Evolutionary conservation across 2,797 vertebrate genomes (phyloP), one percentile per base, ranked within the genome.

Genomic region (Sebastes nivosus): DNA sequence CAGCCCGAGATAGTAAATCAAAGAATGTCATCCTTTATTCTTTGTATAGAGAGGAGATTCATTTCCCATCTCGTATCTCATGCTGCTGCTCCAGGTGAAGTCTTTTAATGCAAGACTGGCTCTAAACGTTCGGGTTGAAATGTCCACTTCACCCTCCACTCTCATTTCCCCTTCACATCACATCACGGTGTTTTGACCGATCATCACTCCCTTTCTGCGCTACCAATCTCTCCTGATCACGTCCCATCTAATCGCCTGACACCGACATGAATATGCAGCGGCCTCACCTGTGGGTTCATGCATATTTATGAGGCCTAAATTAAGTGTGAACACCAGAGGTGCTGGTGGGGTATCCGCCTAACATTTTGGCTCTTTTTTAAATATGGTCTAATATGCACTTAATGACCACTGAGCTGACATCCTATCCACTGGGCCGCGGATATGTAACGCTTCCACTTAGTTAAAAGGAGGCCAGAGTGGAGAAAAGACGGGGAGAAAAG

Each of bases 261-360:
- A 71, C 52, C 5, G 2, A 16, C 77, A 89, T 92, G 81, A 91
- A 93, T 93, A 93, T 95, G 93, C 84, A 92, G 85, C 63, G 63
- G 59, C 50, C 66, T 88, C 85, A 90, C 90, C 90, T 90, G 77
- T 71, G 75, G 73, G 66, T 66, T 83, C 34, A 83, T 94, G 87
- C 85, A 93, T 94, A 93, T 93, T 89, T 82, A 95, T 83, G 77
- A 88, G 80, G 24, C 50, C 66, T 67, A 84, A 88, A 87, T 93
- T 77, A 92, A 88, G 76, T 75, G 75, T 1, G 12, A 82, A 66
- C 58, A 54, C 16, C 12, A 22, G 78, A 88, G 67, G 76, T 81
- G 78, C 79, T 36, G 72, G 72, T 55, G 73, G 59, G 79, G 75
- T 85, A 65, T 87, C 80, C 57, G 68, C 18, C 52, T 81, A 76